Evolutionary conservation across 2,797 vertebrate genomes (phyloP).

Genomic region (Carduelis carduelis): DNA sequence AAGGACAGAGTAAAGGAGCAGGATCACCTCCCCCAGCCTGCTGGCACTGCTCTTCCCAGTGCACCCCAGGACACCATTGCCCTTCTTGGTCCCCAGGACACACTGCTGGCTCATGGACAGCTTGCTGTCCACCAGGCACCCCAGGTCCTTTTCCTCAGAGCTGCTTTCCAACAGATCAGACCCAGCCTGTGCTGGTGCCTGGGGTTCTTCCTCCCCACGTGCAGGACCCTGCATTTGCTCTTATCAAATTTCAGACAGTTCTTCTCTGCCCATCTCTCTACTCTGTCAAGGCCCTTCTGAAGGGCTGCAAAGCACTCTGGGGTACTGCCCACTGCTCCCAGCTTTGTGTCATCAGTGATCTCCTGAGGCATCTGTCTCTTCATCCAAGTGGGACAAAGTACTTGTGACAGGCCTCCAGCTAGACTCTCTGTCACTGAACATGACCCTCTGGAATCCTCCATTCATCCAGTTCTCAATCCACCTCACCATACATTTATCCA

Average conservation of each 20-base stretch:
- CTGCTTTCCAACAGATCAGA: background rate
- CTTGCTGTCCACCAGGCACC: background rate
- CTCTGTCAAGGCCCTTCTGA: background rate
- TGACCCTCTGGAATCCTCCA: background rate
- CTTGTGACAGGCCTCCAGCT: background rate
- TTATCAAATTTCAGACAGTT: background rate
- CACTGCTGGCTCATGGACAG: background rate
- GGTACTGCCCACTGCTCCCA: background rate
- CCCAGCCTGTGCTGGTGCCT: background rate
- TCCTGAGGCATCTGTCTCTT: background rate
- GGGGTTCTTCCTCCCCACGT: background rate
- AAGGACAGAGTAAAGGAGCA: background rate
- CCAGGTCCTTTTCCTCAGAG: background rate
- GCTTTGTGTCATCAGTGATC: background rate
- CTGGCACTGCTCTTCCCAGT: background rate
- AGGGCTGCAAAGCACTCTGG: too few relatives aligned
- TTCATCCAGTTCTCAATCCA: background rate
- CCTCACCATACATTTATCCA: background rate
- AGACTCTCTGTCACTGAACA: background rate
- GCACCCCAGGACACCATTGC: too few relatives aligned
- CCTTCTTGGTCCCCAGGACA: background rate
- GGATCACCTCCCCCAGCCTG: accelerated
- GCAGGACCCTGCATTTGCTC: background rate
- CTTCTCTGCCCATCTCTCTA: background rate
- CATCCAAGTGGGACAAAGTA: background rate